phyloP scores from a whole-genome alignment of 1,140 invertebrate genomes.

The Pissodes strobi region DNA sequence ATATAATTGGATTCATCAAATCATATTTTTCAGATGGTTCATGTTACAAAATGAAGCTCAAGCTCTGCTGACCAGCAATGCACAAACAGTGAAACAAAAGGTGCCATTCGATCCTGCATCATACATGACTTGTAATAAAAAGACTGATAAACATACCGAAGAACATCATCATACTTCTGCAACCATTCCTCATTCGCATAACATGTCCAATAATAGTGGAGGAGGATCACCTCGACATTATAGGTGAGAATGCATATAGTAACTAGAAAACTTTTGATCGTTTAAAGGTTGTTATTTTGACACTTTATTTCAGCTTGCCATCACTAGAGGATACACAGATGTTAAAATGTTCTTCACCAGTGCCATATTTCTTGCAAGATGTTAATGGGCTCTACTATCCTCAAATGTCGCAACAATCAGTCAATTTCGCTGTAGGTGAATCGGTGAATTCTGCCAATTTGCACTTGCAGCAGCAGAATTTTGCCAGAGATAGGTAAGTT shows the following conservation, averaged over 20 bases:
- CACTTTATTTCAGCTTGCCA: slow-evolving; percentile 59
- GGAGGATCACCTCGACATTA: slow-evolving; percentile 61
- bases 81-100: slow-evolving; percentile 73
- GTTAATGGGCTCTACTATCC: slow-evolving; percentile 50
- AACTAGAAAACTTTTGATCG: no score
- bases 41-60: slow-evolving; percentile 79
- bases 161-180: slow-evolving; percentile 10
- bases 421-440: slow-evolving; percentile 71
- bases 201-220: background rate
- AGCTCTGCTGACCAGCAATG: slow-evolving; percentile 71
- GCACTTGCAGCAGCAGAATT: slow-evolving; percentile 49
- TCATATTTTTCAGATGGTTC: slow-evolving; percentile 70
- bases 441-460: slow-evolving; percentile 60
- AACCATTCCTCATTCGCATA: slow-evolving; percentile 11
- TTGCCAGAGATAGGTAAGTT: slow-evolving; percentile 49
- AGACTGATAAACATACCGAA: slow-evolving; percentile 32
- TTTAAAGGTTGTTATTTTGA: no score
- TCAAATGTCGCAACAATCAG: slow-evolving; percentile 53
- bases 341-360: slow-evolving; percentile 50
- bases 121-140: slow-evolving; percentile 39
- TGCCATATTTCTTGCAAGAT: slow-evolving; percentile 53
- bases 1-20: no score
- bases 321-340: slow-evolving; percentile 62
- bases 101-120: slow-evolving; percentile 70
- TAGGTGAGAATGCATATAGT: slow-evolving; percentile 47